A percentile compares a stretch with the other conserved stretches of the same genome.
Evolutionary conservation across 2,888 invertebrate species (phyloP).

Genomic region (Escarpia spicata): DNA sequence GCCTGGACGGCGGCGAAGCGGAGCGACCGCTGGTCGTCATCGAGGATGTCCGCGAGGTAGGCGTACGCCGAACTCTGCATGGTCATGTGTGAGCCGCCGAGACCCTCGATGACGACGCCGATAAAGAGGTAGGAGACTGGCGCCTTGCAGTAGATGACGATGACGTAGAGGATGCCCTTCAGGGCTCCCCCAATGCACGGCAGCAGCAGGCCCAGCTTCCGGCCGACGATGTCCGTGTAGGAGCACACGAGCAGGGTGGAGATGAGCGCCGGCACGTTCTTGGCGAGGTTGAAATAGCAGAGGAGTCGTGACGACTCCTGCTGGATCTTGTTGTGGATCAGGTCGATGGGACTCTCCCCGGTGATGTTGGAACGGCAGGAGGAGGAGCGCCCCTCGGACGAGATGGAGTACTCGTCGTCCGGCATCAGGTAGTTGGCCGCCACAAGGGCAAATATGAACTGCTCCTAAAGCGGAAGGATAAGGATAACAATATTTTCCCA

Average conservation of each 20-base stretch:
- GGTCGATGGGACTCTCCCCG: not conserved
- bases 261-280: constrained; percentile 26
- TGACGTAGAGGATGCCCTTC: constrained; percentile 21
- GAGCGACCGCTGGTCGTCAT: not conserved
- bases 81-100: constrained; percentile 28
- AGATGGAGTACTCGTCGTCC: not conserved
- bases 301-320: constrained; percentile 23
- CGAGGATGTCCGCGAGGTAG: constrained; percentile 29
- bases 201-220: constrained; percentile 26
- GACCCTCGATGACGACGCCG: constrained; percentile 18
- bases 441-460: not conserved
- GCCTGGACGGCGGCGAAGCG: constrained; percentile 27
- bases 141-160: not conserved
- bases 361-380: not conserved
- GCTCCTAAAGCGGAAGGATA: not conserved
- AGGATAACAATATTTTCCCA: too few relatives aligned
- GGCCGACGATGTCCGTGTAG: constrained; percentile 23
- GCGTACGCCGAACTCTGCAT: constrained; percentile 26
- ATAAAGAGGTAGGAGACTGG: not conserved
- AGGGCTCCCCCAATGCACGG: constrained; percentile 21
- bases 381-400: not conserved
- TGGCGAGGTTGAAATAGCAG: constrained; percentile 21
- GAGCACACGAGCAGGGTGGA: constrained; percentile 28
- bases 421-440: not conserved
- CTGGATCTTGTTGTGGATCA: constrained; percentile 1